Evolutionary conservation across 2,888 invertebrate species (phyloP), one percentile per base, ranked within the genome.

Genomic region (Cordylochernes scorpioides): DNA sequence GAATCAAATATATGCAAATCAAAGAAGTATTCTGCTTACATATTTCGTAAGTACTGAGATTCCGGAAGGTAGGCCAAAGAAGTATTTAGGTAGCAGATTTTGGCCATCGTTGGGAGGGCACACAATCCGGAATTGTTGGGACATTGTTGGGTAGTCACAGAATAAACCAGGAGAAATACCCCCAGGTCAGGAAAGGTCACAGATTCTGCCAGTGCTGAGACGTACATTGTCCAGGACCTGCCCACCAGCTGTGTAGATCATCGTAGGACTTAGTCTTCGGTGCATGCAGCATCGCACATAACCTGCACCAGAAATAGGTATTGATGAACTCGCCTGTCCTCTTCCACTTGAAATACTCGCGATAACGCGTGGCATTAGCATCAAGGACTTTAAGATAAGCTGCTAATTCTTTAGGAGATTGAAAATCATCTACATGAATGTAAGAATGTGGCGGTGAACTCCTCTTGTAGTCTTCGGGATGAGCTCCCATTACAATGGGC

Each of bases 401-500:
- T 21, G 88, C 88, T 38, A 91, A 59, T 43, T 75, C 72, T 46
- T 70, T 67, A 1, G 88, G 72, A 14, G 72, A 69, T 18, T 68
- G 67, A 51, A 88, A 91, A 53, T 91, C 86, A 49, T 91, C 88
- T 13, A 91, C 80, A 55, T 91, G 88, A 34, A 91, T 73, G 57
- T 73, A 88, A 3, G 82, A 82, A 44, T 75, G 69, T 49, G 72
- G 68, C 0, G 88, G 88, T 3, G 88, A 75, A 41, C 69, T 67
- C 27, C 71, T 65, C 36, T 69, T 71, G 54, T 91, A 91, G 51
- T 91, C 86, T 32, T 73, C 70, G 1, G 77, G 75, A 25, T 75
- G 67, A 0, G 78, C 88, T 2, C 91, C 88, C 86, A 88, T 86
- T 34, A 84, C 86, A 41, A 91, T 77, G 1, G 88, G 88, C 40